Conservation (phyloP, 2,797 vertebrate species). For the Poeciliopsis paucimaculata region DNA sequence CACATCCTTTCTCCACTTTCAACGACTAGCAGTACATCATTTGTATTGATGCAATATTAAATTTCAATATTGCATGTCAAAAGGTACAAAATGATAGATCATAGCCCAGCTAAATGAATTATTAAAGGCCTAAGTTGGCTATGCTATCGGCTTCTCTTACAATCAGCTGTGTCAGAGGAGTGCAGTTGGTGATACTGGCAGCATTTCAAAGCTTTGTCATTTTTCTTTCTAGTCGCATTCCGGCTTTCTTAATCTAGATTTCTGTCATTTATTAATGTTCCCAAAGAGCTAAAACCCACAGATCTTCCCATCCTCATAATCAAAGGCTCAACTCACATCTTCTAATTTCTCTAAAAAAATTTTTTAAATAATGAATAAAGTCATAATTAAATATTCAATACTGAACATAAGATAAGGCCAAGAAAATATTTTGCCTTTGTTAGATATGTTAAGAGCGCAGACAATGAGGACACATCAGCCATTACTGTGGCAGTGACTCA, state of each 20-base stretch:
- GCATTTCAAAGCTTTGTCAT: conserved; percentile 81
- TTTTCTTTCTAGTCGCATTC: conserved; percentile 68
- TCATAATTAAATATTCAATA: conserved; percentile 71
- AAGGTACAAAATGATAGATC: conserved; percentile 90
- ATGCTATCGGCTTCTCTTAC: conserved; percentile 81
- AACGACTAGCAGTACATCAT: conserved; percentile 84
- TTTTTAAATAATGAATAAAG: conserved; percentile 55
- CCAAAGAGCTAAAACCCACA: conserved; percentile 71
- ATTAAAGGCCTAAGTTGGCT: conserved; percentile 83
- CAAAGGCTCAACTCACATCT: conserved; percentile 66
- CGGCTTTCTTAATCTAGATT: conserved; percentile 75
- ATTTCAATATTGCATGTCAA: conserved; percentile 89
- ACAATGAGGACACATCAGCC: conserved; percentile 14
- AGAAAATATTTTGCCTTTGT: conserved; percentile 45
- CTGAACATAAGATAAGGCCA: conserved; percentile 50
- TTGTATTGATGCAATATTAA: conserved; percentile 89
- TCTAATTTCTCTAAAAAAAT: conserved; percentile 53
- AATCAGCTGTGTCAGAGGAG: conserved; percentile 83
- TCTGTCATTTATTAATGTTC: conserved; percentile 80
- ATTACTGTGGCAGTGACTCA: conserved; percentile 38
- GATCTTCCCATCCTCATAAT: conserved; percentile 76
- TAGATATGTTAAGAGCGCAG: conserved; percentile 55
- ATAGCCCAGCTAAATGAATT: conserved; percentile 87
- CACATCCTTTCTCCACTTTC: conserved; percentile 71
- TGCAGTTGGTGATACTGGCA: conserved; percentile 82